Evolutionary conservation across 2,888 invertebrate species (phyloP).

Genomic region (Gnatocerus cornutus): DNA sequence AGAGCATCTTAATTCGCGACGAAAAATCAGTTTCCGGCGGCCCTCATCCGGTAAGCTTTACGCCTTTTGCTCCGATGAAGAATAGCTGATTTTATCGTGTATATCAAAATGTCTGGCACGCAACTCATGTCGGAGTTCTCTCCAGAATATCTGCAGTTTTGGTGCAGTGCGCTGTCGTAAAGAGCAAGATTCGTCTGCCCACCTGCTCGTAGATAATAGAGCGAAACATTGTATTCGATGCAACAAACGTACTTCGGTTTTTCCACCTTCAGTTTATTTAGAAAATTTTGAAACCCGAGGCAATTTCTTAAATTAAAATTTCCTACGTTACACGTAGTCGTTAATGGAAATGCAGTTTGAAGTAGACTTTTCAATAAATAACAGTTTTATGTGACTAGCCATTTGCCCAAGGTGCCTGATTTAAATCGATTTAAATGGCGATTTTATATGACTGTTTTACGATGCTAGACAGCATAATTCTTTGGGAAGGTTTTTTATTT

Average conservation of each 20-base stretch:
- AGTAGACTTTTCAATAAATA: slow-evolving; percentile 28
- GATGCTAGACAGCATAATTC: slow-evolving; percentile 42
- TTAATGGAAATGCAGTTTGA: not conserved
- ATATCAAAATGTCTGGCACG: slow-evolving; percentile 49
- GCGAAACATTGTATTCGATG: slow-evolving; percentile 38
- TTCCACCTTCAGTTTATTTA: not conserved
- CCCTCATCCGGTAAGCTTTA: not conserved
- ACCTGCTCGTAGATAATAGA: slow-evolving; percentile 35
- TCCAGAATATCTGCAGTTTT: slow-evolving; percentile 48
- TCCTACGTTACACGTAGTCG: not conserved
- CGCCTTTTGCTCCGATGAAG: slow-evolving; percentile 34
- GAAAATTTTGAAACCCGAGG: too few species aligned
- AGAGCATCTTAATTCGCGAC: too few species aligned
- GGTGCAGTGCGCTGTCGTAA: slow-evolving; percentile 49
- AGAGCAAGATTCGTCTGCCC: slow-evolving; percentile 41
- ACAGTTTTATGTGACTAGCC: slow-evolving; percentile 34
- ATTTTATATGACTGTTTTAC: slow-evolving; percentile 43
- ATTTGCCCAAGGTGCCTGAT: slow-evolving; percentile 41
- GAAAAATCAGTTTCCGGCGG: not conserved
- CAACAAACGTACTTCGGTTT: not conserved
- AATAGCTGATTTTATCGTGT: slow-evolving; percentile 41
- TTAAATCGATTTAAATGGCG: slow-evolving; percentile 39
- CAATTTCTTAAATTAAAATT: too few species aligned
- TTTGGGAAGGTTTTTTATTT: slow-evolving; percentile 22
- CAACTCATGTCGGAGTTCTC: slow-evolving; percentile 42